phyloP scores from a whole-genome alignment of 2,113 vertebrate species.

The Takifugu bimaculatus region DNA sequence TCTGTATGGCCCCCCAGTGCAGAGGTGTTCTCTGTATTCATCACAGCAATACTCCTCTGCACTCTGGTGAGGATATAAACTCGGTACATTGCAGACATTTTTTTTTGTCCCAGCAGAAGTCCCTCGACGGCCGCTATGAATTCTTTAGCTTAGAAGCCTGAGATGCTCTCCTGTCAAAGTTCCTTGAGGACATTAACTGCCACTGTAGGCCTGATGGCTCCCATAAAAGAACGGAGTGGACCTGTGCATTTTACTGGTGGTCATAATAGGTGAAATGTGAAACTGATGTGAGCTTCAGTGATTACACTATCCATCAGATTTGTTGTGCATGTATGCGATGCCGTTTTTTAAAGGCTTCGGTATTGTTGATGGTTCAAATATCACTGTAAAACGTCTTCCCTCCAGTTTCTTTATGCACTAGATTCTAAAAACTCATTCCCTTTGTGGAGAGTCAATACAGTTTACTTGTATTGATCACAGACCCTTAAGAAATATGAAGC shows the following conservation, averaged over 20 bases:
- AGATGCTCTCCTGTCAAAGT: constrained; percentile 19
- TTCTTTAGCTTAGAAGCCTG: constrained; percentile 23
- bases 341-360: constrained; percentile 25
- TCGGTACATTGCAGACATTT: constrained; percentile 30
- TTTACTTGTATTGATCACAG: constrained; percentile 49
- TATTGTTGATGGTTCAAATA: constrained; percentile 11
- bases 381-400: constrained; percentile 29
- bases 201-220: constrained; percentile 17
- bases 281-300: constrained; percentile 26
- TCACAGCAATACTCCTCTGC: constrained; percentile 25
- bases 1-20: constrained; percentile 25
- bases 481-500: constrained; percentile 39
- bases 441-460: constrained; percentile 46
- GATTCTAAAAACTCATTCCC: constrained; percentile 48
- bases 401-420: constrained; percentile 34
- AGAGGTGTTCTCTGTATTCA: constrained; percentile 20
- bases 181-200: constrained; percentile 38
- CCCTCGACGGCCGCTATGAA: constrained; percentile 13
- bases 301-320: constrained; percentile 11
- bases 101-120: constrained; percentile 13
- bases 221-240: constrained; percentile 32
- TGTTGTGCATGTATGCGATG: constrained; percentile 20
- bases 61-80: constrained; percentile 37
- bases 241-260: constrained; percentile 17
- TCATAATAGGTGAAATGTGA: constrained; percentile 34